Evolutionary conservation across 2,888 invertebrate species (phyloP).

Genomic region (Platerodrilus igneus): DNA sequence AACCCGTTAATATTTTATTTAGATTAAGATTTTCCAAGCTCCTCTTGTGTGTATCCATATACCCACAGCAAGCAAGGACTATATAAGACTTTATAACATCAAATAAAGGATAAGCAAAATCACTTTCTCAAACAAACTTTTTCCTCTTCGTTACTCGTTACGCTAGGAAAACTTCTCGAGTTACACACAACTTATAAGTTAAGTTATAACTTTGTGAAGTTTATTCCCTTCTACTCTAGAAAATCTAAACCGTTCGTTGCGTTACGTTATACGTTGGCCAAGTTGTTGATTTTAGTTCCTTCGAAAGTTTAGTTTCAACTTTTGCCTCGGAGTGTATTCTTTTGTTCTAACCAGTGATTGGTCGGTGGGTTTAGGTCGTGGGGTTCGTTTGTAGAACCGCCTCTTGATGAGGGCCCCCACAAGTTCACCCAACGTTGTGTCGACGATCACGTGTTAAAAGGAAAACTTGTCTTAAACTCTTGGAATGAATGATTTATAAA

Average conservation of each 20-base stretch:
- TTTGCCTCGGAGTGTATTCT: constrained; percentile 37
- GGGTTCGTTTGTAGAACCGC: constrained; percentile 35
- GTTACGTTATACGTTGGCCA: constrained; percentile 17
- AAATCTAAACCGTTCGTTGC: too few relatives aligned
- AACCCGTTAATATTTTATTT: too few relatives aligned
- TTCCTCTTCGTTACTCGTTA: constrained; percentile 20
- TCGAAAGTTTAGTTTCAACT: constrained; percentile 28
- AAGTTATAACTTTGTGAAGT: constrained; percentile 28
- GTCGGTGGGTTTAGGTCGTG: constrained; percentile 46
- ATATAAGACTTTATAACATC: too few relatives aligned
- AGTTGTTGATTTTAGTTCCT: constrained; percentile 22
- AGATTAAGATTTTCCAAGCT: too few relatives aligned
- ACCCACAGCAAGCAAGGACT: too few relatives aligned
- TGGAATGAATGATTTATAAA: constrained; percentile 25
- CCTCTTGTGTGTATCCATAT: too few relatives aligned
- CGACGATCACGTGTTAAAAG: constrained; percentile 31
- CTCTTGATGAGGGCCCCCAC: constrained; percentile 21
- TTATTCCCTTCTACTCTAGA: constrained; percentile 22
- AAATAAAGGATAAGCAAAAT: constrained; percentile 17
- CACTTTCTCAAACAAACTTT: constrained; percentile 23
- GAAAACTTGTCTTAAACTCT: constrained; percentile 27
- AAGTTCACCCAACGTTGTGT: constrained; percentile 29
- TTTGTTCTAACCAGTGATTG: constrained; percentile 50
- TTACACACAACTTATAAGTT: too few relatives aligned
- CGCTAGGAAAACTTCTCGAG: constrained; percentile 19